These are phyloP conservation scores for Porites divaricata DNA, from an alignment of 92 coral and sea anemone species.

Conservation along the genomic window DNA sequence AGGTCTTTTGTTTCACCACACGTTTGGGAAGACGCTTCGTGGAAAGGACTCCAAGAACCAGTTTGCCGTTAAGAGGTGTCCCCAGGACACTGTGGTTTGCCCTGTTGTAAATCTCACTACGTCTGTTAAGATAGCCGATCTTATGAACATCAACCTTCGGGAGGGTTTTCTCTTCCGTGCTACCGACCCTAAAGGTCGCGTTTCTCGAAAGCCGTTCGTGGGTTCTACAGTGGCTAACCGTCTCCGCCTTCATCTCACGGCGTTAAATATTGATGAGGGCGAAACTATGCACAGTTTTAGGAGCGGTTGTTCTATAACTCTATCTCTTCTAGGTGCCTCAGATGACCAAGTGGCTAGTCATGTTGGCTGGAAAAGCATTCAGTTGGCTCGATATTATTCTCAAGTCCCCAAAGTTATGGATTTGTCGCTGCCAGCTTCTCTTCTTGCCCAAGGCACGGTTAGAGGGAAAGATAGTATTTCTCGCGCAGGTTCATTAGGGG, in stretches of 20 bases:
- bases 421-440: constrained; percentile 1
- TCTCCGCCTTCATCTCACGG: constrained; percentile 12
- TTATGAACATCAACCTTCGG: constrained; percentile 16
- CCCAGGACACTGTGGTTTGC: background rate
- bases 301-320: constrained; percentile 7
- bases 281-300: constrained; percentile 26
- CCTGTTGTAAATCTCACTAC: constrained; percentile 23
- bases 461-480: background rate
- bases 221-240: constrained; percentile 39
- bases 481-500: background rate
- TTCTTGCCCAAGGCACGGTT: constrained; percentile 19
- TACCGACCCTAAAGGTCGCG: constrained; percentile 15
- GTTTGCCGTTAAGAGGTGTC: constrained; percentile 18
- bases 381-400: background rate
- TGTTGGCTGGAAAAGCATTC: background rate
- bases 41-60: constrained; percentile 7
- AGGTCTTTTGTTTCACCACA: constrained; percentile 40
- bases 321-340: constrained; percentile 17
- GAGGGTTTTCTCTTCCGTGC: constrained; percentile 39
- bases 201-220: constrained; percentile 18
- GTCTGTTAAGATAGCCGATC: constrained; percentile 4
- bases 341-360: constrained; percentile 14
- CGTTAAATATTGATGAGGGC: background rate
- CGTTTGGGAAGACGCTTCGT: constrained; percentile 41
- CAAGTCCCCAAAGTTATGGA: constrained; percentile 4